Base-by-base conservation (phyloP, 35 echinoderm and acorn worm species). In the Strongylocentrotus purpuratus region DNA sequence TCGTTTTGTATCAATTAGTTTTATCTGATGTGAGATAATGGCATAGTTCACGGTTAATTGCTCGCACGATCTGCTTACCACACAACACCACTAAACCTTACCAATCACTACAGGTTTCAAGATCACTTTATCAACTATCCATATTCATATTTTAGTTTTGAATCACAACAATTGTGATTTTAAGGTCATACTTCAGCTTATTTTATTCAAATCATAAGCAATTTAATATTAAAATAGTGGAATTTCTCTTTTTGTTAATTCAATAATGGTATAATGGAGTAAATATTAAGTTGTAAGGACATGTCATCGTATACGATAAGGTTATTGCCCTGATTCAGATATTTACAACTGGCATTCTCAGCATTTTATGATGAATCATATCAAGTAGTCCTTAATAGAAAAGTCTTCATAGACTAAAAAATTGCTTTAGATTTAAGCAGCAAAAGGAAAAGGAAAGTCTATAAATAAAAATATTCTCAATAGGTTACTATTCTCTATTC, bases 1-100 rank as follows among this genome's bases (percentile, higher is more conserved):
- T 78, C 65, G 65, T 78, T 78, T 78, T 78, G 65, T 78, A 78
- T 78, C 65, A 78, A 78, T 78, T 78, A 78, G 65, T 78, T 78
- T 78, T 78, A 78, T 78, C 65, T 78, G 65, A 78, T 78, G 7
- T n/a, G 65, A n/a, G 65, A 78, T 78, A 78, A 78, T 78, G 65
- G 65, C 28, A 78, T 78, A 78, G 65, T 78, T n/a, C 65, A 78
- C 8, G 22, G 65, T n/a, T 78, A 28, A 78, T 78, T 78, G 28
- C 20, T 78, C 65, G 15, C 61, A 70, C 61, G 61, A 70, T 25
- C 2, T 78, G 65, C 65, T 78, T 78, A 0, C 65, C 65, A 78
- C 20, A 78, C 65, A 78, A n/a, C 65, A 78, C 20, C 65, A 78
- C 28, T n/a, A n/a, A 78, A 78, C 65, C 20, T 6, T 78, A 78